Evolutionary conservation across 2,113 vertebrate species (phyloP).

Genomic region (Mugil cephalus): DNA sequence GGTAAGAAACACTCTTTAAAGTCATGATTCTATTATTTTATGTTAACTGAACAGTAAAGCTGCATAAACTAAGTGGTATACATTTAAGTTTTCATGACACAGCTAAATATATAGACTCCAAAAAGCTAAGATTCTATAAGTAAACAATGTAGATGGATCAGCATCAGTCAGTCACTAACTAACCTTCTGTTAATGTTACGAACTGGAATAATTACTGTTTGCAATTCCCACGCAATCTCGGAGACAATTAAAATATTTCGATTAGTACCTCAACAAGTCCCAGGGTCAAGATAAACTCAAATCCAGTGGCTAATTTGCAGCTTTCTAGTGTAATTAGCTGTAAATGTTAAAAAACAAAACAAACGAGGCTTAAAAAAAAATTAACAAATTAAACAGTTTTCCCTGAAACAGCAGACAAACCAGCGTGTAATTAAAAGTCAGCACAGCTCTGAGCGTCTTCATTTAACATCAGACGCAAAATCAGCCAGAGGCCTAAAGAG

Average conservation of each 20-base stretch:
- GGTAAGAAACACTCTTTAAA: no score
- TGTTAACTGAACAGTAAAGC: no score
- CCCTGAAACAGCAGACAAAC: neutral
- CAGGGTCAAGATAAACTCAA: constrained; percentile 29
- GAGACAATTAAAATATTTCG: constrained; percentile 45
- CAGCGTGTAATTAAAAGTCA: constrained; percentile 24
- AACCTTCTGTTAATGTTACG: constrained; percentile 8
- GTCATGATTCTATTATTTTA: no score
- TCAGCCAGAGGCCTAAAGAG: constrained; percentile 32
- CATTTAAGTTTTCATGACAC: no score
- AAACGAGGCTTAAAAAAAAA: constrained; percentile 3
- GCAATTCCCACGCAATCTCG: constrained; percentile 22
- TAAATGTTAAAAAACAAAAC: neutral
- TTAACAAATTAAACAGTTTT: constrained; percentile 21
- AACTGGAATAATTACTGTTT: constrained; percentile 34
- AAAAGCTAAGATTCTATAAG: neutral
- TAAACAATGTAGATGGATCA: neutral
- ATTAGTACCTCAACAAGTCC: constrained; percentile 35
- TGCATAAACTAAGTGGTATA: neutral
- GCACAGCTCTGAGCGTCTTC: constrained; percentile 7
- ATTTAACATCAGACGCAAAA: constrained; percentile 29
- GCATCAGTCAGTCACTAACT: constrained; percentile 21
- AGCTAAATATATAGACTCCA: no score
- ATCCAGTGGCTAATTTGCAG: neutral
- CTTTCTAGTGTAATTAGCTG: constrained; percentile 12